Percentiles rank a stretch among this genome's conserved stretches.
Evolutionary conservation across 2,113 vertebrate species (phyloP).

Genomic region (Mormoops blainvillei): DNA sequence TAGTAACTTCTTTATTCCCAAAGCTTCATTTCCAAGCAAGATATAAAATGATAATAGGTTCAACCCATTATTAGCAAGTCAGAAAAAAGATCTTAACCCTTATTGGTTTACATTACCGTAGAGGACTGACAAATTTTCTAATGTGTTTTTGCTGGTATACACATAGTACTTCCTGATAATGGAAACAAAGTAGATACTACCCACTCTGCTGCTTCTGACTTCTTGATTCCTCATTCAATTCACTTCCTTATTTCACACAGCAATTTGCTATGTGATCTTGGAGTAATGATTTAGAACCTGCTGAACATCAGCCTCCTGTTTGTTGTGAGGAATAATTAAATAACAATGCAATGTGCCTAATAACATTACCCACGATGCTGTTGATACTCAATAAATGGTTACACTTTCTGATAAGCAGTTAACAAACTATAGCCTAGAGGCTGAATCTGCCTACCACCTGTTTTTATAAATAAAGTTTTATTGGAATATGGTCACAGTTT

Average conservation of each 20-base stretch:
- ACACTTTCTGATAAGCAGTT: not conserved
- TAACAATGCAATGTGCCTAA: not conserved
- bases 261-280: not conserved
- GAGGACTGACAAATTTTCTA: not conserved
- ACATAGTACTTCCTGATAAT: not conserved
- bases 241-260: not conserved
- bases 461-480: too few relatives aligned
- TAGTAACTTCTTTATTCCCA: not conserved
- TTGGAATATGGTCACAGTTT: not conserved
- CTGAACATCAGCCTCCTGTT: not conserved
- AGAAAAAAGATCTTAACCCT: not conserved
- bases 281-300: not conserved
- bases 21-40: slow-evolving; percentile 4
- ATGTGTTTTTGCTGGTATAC: not conserved
- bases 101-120: not conserved
- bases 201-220: not conserved
- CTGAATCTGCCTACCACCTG: not conserved
- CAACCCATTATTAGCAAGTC: not conserved
- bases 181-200: not conserved
- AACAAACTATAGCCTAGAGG: not conserved
- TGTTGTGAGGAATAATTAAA: not conserved
- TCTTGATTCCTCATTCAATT: not conserved
- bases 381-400: not conserved
- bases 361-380: not conserved
- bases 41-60: not conserved